A percentile compares a stretch with the other conserved stretches of the same genome.
These are phyloP conservation scores for Paraescarpia echinospica DNA, from an alignment of 1,140 invertebrate genomes.

Conservation along the genomic window DNA sequence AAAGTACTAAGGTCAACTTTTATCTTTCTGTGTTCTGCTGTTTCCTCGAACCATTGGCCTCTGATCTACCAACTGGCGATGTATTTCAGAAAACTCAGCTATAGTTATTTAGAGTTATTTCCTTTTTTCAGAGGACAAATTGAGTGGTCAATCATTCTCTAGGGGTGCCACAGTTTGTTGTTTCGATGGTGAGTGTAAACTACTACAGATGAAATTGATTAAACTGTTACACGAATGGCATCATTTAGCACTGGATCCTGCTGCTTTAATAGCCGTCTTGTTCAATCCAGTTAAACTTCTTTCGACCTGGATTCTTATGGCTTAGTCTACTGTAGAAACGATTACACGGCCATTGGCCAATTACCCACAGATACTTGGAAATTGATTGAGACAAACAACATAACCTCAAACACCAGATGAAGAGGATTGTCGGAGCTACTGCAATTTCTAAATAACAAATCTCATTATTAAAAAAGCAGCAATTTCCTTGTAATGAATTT, in stretches of 20 bases:
- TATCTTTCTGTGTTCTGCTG: too few relatives aligned
- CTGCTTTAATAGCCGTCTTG: not conserved
- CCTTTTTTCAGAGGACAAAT: too few relatives aligned
- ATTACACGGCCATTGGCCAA: not conserved
- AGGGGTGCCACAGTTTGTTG: too few relatives aligned
- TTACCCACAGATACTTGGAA: not conserved
- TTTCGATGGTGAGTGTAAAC: too few relatives aligned
- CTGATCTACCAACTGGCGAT: too few relatives aligned
- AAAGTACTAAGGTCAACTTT: too few relatives aligned
- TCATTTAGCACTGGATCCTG: not conserved
- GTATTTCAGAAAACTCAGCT: too few relatives aligned
- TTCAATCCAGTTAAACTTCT: not conserved
- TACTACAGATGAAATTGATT: not conserved
- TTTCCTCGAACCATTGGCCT: too few relatives aligned
- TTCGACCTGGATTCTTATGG: not conserved
- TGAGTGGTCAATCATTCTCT: too few relatives aligned
- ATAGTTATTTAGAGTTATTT: too few relatives aligned
- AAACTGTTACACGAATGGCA: not conserved
- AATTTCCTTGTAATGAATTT: not conserved
- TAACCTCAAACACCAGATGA: not conserved
- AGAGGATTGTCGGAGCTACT: not conserved
- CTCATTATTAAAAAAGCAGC: not conserved
- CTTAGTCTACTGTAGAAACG: not conserved
- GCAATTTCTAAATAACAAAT: not conserved
- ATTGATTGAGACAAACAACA: not conserved